Base-by-base conservation (phyloP, 2,113 vertebrate genomes). In the Oxygymnocypris stewartii region DNA sequence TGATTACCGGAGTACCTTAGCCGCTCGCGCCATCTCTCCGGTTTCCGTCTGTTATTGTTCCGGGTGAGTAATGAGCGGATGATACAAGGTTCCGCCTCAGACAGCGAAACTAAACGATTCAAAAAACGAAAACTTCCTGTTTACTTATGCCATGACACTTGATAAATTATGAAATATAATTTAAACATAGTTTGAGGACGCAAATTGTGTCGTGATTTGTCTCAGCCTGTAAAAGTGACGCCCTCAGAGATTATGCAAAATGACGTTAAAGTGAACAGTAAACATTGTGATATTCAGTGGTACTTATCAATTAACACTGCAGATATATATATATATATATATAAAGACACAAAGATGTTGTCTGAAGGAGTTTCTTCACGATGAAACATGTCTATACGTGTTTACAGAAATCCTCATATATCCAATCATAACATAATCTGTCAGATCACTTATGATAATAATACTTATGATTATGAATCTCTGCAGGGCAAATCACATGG, bases 1-100 rank as follows among this genome's bases (percentile, higher is more conserved):
- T 12, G 18, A n/a, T 37, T 31, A 23, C n/a, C 73, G 7, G 9
- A 25, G 20, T 87, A 94, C 95, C 91, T 93, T 95, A 0, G 83
- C 14, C 9, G 89, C 77, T 4, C 88, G 90, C 84, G 57, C 57
- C 49, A 59, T 14, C 54, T 44, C 35, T 69, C 2, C 31, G 0
- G 92, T 90, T 89, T 87, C 37, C 86, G 91, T 87, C 20, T 93
- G 44, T 94, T 92, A 92, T 93, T 85, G 65, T 11, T 93, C 93
- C 95, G 93, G 86, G 61, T 23, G 61, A 31, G 9, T 35, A 91
- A 93, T 91, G 73, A 12, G 35, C 51, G 31, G 4, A 16, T 9
- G 31, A 44, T 7, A 42, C 49, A 79, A 75, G 77, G 87, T 88
- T 88, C 87, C 87, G 79, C 73, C 73, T 14, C 5, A 76, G n/a